Conservation (phyloP, 2,797 vertebrate genomes). For the Triplophysa yarkandensis region DNA sequence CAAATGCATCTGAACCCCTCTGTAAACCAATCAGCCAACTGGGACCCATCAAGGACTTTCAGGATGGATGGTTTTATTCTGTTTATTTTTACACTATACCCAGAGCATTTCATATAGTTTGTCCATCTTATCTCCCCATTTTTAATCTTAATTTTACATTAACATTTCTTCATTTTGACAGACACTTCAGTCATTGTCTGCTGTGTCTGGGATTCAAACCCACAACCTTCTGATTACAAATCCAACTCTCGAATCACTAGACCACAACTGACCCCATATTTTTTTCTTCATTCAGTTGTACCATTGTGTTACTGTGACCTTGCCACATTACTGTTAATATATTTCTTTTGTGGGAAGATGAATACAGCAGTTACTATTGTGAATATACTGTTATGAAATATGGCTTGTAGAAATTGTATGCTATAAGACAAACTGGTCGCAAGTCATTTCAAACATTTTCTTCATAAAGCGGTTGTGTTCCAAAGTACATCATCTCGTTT, state of each 20-base stretch:
- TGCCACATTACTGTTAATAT: neutral
- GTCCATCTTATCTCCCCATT: neutral
- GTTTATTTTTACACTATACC: neutral
- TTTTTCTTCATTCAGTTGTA: neutral
- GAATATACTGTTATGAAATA: neutral
- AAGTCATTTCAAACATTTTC: too few species aligned
- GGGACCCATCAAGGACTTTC: neutral
- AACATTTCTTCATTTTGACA: too few species aligned
- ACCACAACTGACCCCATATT: too few species aligned
- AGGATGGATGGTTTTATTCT: neutral
- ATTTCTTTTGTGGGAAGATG: neutral
- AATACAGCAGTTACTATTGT: neutral
- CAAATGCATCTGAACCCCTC: neutral
- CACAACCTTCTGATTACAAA: too few species aligned
- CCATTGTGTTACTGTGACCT: neutral
- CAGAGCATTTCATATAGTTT: too few species aligned
- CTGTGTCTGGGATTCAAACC: too few species aligned
- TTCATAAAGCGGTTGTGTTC: too few species aligned
- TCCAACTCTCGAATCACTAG: too few species aligned
- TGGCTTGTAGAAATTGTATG: neutral
- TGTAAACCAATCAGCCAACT: neutral
- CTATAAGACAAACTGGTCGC: too few species aligned
- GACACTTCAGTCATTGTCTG: too few species aligned
- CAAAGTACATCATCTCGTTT: too few species aligned
- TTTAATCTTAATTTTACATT: neutral